A percentile compares a stretch with the other conserved stretches of the same genome.
Evolutionary conservation across 2,888 invertebrate genomes (phyloP).

Genomic region (Catocala sponsa): DNA sequence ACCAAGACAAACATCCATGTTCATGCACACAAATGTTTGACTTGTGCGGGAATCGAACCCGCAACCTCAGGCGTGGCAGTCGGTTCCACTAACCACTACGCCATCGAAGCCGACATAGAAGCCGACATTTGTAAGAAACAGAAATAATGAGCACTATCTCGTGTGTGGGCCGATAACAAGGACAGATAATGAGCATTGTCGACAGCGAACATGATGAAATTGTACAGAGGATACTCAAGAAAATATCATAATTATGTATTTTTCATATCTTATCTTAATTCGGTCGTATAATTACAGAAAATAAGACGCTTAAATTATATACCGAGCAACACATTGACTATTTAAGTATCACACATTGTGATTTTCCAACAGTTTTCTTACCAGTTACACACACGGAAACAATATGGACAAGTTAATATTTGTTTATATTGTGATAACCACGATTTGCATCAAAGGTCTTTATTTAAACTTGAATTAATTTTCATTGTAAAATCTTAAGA

Average conservation of each 20-base stretch:
- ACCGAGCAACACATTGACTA: constrained; percentile 38
- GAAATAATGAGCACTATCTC: too few species aligned
- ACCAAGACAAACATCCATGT: too few species aligned
- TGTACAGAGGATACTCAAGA: constrained; percentile 3
- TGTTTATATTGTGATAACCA: constrained; percentile 32
- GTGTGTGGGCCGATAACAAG: too few species aligned
- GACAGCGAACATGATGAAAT: constrained; percentile 9
- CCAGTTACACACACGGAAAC: constrained; percentile 27
- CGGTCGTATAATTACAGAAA: constrained; percentile 43
- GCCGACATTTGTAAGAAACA: too few species aligned
- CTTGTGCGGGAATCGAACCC: too few species aligned
- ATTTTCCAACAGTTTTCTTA: constrained; percentile 42
- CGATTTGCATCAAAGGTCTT: constrained; percentile 42
- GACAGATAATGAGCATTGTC: neutral
- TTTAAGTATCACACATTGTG: constrained; percentile 48
- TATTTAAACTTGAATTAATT: constrained; percentile 2
- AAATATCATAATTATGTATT: constrained; percentile 2
- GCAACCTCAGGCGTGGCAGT: too few species aligned
- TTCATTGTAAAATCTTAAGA: too few species aligned
- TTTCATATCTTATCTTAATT: constrained; percentile 50
- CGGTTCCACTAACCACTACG: too few species aligned
- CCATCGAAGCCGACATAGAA: too few species aligned
- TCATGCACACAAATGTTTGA: too few species aligned
- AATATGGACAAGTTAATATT: constrained; percentile 49
- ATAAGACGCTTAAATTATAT: constrained; percentile 35